Base-by-base conservation (phyloP, 2,888 invertebrate species). In the Malthinus flaveolus region DNA sequence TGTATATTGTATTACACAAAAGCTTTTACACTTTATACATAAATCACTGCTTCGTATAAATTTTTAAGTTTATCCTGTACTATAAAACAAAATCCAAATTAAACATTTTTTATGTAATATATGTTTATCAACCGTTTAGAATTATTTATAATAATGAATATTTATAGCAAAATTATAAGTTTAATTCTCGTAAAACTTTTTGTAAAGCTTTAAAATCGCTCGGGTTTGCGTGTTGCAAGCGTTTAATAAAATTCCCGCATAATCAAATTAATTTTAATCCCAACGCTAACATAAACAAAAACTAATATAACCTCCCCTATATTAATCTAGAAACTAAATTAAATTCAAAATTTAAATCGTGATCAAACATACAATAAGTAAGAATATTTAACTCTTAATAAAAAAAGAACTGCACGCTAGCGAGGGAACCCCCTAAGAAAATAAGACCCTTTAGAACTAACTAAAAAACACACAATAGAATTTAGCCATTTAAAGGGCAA, bases 401-500 rank as follows among this genome's bases (percentile, higher is more conserved):
- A 66, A 68, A 71, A 71, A 70, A 70, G n/a, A n/a, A 65, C 67
- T 66, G 65, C 66, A 68, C 65, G 66, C 61, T 63, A 65, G 50
- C 52, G 59, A 55, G 11, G 36, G 13, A 35, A 10, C 49, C 60
- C 56, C 47, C 56, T 49, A 39, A 66, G 66, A 69, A 62, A 49
- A 45, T 44, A 42, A 23, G 64, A 56, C 67, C 66, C 69, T 69
- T 69, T 66, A 65, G 56, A 53, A 66, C 65, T 66, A 67, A 68
- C 68, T 69, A 70, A 68, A 23, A 23, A 23, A 69, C 66, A 68
- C 62, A 72, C 70, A 70, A 73, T 69, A 68, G 71, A 68, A 66
- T 66, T 68, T 66, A 66, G 66, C 71, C 66, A 71, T 73, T 72
- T 73, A 72, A 69, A 73, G 65, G 64, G 65, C 71, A 66, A 67